A percentile compares a stretch with the other conserved stretches of the same genome.
These are phyloP conservation scores for Centropristis striata DNA, from an alignment of 2,113 vertebrate genomes.

Conservation along the genomic window DNA sequence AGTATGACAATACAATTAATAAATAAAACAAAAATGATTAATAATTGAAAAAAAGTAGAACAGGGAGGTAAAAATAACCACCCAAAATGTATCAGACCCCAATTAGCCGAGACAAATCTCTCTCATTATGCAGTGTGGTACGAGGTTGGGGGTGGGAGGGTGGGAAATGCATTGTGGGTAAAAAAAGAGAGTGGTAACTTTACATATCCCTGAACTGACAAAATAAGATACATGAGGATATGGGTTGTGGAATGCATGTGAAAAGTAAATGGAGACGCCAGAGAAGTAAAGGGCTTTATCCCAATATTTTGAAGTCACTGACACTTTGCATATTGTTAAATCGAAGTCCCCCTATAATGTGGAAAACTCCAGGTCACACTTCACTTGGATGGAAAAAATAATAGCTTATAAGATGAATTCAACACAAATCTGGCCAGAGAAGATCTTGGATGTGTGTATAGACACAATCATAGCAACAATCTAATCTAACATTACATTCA, in stretches of 20 bases:
- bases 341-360: background rate
- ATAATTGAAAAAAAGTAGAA: background rate
- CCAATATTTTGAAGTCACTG: background rate
- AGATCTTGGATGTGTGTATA: no score
- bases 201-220: background rate
- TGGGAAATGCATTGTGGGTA: background rate
- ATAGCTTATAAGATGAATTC: no score
- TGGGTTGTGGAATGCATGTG: background rate
- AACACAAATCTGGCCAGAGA: no score
- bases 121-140: background rate
- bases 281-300: background rate
- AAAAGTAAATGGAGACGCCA: slow-evolving; percentile 6
- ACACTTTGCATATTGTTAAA: slow-evolving; percentile 3
- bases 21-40: background rate
- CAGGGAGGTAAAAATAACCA: background rate
- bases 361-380: no score
- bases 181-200: background rate
- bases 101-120: background rate
- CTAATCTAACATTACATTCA: no score
- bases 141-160: no score
- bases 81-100: background rate
- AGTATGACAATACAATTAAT: no score
- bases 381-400: no score
- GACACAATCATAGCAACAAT: no score
- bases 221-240: slow-evolving; percentile 8